These are phyloP conservation scores for Neomorphus geoffroyi DNA, from an alignment of 2,797 vertebrate species.

Conservation along the genomic window DNA sequence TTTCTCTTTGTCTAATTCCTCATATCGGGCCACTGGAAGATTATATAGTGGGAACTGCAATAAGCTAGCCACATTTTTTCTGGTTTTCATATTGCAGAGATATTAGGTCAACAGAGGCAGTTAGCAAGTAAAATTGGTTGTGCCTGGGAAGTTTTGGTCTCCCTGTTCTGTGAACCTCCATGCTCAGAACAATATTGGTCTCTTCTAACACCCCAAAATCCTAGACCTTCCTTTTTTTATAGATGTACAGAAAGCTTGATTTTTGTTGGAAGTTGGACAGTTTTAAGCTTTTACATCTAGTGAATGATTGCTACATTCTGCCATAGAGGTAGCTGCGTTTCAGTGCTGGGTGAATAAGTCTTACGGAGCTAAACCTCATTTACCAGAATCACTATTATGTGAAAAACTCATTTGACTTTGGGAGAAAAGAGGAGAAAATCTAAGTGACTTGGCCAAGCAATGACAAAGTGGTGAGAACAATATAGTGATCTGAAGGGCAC, in stretches of 20 bases:
- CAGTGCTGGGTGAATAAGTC: conserved; percentile 42
- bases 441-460: conserved; percentile 38
- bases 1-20: conserved; percentile 51
- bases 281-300: conserved; percentile 7
- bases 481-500: conserved; percentile 32
- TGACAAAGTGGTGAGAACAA: conserved; percentile 39
- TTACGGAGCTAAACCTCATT: conserved; percentile 44
- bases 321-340: conserved; percentile 28
- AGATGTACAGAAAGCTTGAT: not conserved
- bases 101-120: conserved; percentile 26
- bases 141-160: conserved; percentile 19
- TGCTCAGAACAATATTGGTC: not conserved
- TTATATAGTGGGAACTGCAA: conserved; percentile 1
- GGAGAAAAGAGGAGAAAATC: conserved; percentile 56
- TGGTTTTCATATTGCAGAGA: conserved; percentile 36
- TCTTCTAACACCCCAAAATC: not conserved
- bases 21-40: conserved; percentile 22
- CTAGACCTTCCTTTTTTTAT: not conserved
- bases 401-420: conserved; percentile 55
- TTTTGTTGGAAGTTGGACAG: conserved; percentile 18
- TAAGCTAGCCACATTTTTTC: not conserved
- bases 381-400: conserved; percentile 50
- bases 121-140: conserved; percentile 10
- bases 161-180: not conserved
- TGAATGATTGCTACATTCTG: conserved; percentile 6